A percentile compares a stretch with the other conserved stretches of the same genome.
Conservation (phyloP, 1,140 invertebrate genomes). For the Holotrichia oblita region DNA sequence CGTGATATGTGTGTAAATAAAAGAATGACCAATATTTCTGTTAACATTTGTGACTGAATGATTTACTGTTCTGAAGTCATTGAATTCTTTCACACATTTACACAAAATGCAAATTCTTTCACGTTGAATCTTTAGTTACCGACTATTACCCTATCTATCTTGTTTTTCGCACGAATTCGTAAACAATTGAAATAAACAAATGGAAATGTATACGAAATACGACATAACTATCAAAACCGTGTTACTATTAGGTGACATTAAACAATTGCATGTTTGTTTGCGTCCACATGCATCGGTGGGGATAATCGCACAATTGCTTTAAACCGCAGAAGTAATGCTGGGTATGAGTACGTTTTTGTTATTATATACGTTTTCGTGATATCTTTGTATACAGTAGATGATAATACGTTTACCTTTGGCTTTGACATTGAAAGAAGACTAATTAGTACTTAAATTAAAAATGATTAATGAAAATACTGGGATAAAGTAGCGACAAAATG, state of each 20-base stretch:
- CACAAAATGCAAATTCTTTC: too few relatives aligned
- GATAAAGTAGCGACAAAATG: not conserved
- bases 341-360: not conserved
- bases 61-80: too few relatives aligned
- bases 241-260: conserved; percentile 19
- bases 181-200: not conserved
- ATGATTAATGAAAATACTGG: not conserved
- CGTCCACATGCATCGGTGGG: not conserved
- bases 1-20: too few relatives aligned
- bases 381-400: not conserved
- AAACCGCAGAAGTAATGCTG: not conserved
- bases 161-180: too few relatives aligned
- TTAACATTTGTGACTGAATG: too few relatives aligned
- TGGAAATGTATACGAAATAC: not conserved
- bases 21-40: too few relatives aligned
- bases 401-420: not conserved
- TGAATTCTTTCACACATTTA: too few relatives aligned
- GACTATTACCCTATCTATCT: too few relatives aligned
- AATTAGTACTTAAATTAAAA: not conserved
- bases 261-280: conserved; percentile 18
- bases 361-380: not conserved
- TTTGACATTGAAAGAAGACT: not conserved
- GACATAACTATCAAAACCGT: not conserved
- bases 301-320: conserved; percentile 28
- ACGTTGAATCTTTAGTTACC: too few relatives aligned